Conservation (phyloP, 1,140 invertebrate genomes). For the Penaeus chinensis region DNA sequence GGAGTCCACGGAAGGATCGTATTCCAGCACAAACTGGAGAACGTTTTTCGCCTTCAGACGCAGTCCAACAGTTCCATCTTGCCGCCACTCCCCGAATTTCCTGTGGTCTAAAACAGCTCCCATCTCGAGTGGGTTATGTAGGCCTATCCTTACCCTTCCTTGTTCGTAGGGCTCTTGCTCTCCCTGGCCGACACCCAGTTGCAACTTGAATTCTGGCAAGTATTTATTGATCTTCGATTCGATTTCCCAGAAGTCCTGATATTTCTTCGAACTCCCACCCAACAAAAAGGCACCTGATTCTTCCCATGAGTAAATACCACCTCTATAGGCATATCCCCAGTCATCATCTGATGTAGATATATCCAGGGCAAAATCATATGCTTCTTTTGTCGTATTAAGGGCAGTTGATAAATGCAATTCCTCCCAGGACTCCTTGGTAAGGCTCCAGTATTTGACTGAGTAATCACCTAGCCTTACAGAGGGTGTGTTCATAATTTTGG, state of each 20-base stretch:
- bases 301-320: neutral
- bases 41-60: slow-evolving; percentile 11
- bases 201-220: slow-evolving; percentile 18
- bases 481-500: slow-evolving; percentile 2
- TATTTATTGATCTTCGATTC: slow-evolving; percentile 20
- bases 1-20: slow-evolving; percentile 37
- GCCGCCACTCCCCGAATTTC: slow-evolving; percentile 33
- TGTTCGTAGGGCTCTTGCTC: slow-evolving; percentile 26
- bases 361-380: slow-evolving; percentile 17
- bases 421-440: slow-evolving; percentile 18
- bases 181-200: slow-evolving; percentile 6
- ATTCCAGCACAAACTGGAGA: slow-evolving; percentile 26
- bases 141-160: slow-evolving; percentile 32
- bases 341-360: neutral
- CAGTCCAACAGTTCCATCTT: slow-evolving; percentile 29
- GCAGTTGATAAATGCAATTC: slow-evolving; percentile 10
- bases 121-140: slow-evolving; percentile 43
- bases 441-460: slow-evolving; percentile 30
- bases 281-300: neutral
- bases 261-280: slow-evolving; percentile 10
- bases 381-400: neutral
- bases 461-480: neutral
- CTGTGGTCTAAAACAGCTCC: slow-evolving; percentile 37
- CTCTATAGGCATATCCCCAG: slow-evolving; percentile 37
- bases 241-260: slow-evolving; percentile 28